Evolutionary conservation across 2,797 vertebrate genomes (phyloP).

Genomic region (Microctenopoma stevenorrisi): DNA sequence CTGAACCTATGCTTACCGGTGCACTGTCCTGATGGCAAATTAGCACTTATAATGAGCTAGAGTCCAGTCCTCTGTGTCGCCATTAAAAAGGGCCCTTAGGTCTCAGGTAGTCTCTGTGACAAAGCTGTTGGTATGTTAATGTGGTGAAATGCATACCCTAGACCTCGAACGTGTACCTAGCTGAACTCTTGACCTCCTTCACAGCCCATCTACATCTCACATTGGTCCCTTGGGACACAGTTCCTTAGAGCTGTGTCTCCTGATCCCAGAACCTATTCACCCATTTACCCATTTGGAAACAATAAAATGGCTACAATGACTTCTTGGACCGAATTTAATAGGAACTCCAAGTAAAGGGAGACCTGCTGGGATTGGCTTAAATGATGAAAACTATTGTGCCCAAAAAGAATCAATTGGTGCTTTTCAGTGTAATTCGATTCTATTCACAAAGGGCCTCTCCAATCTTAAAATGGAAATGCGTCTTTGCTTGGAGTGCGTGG

Average conservation of each 20-base stretch:
- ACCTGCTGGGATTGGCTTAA: conserved; percentile 80
- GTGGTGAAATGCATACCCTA: conserved; percentile 40
- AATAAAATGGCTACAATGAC: conserved; percentile 75
- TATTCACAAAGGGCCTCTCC: conserved; percentile 82
- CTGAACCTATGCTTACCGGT: conserved; percentile 36
- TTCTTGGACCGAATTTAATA: conserved; percentile 75
- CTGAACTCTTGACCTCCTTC: conserved; percentile 70
- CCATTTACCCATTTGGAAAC: conserved; percentile 76
- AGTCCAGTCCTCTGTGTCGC: conserved; percentile 55
- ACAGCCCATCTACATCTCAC: conserved; percentile 38
- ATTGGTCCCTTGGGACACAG: conserved; percentile 39
- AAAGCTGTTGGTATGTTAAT: conserved; percentile 44
- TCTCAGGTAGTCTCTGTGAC: conserved; percentile 45
- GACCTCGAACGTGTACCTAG: conserved; percentile 42
- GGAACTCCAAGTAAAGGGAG: conserved; percentile 69
- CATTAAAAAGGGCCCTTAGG: conserved; percentile 73
- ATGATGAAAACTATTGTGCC: conserved; percentile 83
- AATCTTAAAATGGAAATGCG: conserved; percentile 85
- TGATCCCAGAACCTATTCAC: conserved; percentile 65
- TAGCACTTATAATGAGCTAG: conserved; percentile 65
- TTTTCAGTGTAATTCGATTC: conserved; percentile 84
- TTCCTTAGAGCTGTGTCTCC: conserved; percentile 48
- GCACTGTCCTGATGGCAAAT: conserved; percentile 61
- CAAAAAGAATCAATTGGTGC: conserved; percentile 83
- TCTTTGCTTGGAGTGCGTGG: conserved; percentile 70